A percentile compares a stretch with the other conserved stretches of the same genome.
These are phyloP conservation scores for Falcaria lacertinaria DNA, from an alignment of 2,888 invertebrate genomes.

Conservation along the genomic window DNA sequence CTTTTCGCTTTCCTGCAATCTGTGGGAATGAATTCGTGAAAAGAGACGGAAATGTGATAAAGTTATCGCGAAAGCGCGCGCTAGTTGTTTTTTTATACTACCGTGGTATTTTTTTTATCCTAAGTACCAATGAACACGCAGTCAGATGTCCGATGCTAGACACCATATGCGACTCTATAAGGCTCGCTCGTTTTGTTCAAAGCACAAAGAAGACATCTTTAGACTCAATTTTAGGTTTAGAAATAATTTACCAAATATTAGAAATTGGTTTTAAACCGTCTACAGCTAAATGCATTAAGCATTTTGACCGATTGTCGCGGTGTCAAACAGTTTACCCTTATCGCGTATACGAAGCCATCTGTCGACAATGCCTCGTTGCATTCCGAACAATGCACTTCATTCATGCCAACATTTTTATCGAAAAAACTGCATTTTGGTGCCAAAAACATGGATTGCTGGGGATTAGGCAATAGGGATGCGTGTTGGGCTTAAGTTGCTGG, in stretches of 20 bases:
- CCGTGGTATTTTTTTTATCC: no score
- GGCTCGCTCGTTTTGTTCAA: no score
- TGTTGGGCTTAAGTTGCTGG: constrained; percentile 7
- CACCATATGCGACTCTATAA: no score
- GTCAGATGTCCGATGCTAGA: no score
- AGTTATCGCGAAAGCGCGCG: no score
- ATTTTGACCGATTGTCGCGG: constrained; percentile 61
- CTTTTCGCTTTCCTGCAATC: no score
- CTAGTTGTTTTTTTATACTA: no score
- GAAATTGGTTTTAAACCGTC: constrained; percentile 1
- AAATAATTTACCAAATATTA: neutral
- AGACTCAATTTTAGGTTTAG: neutral
- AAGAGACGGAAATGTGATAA: no score
- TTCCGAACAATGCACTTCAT: constrained; percentile 53
- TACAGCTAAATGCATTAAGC: constrained; percentile 15
- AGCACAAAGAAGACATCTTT: no score
- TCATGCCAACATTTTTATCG: constrained; percentile 52
- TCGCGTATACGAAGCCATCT: constrained; percentile 52
- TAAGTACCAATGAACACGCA: no score
- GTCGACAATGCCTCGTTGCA: constrained; percentile 52
- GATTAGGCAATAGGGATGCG: constrained; percentile 26
- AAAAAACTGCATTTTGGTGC: constrained; percentile 48
- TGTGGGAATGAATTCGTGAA: no score
- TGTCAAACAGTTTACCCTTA: constrained; percentile 72
- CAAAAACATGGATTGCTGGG: constrained; percentile 34